Conservation (phyloP, 2,888 invertebrate genomes). For the Zonitis immaculata region DNA sequence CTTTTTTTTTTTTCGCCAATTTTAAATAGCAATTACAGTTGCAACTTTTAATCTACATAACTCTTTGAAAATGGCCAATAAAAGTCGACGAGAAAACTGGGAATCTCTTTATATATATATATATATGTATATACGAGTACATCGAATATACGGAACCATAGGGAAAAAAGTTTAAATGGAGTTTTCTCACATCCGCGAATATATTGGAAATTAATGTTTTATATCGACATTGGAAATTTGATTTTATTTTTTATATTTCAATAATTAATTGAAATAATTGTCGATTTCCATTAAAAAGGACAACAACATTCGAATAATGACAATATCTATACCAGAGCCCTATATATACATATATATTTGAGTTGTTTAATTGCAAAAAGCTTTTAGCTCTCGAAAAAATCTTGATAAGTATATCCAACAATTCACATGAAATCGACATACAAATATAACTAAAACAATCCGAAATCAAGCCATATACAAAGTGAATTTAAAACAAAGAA, state of each 20-base stretch:
- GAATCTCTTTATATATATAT: conserved; percentile 43
- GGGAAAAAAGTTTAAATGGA: conserved; percentile 33
- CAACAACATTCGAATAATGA: no score
- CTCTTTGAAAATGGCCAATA: conserved; percentile 39
- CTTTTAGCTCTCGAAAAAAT: conserved; percentile 12
- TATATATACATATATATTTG: no score
- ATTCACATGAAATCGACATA: conserved; percentile 1
- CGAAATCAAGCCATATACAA: conserved; percentile 22
- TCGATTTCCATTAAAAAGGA: no score
- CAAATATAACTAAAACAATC: conserved; percentile 5
- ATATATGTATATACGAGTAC: no score
- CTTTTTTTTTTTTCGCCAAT: no score
- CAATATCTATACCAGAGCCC: no score
- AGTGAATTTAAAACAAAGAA: conserved; percentile 25
- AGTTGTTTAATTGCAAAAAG: conserved; percentile 15
- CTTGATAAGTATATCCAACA: conserved; percentile 6
- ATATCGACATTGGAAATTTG: no score
- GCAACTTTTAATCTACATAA: conserved; percentile 46
- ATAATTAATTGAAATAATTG: no score
- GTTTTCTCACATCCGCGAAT: conserved; percentile 21
- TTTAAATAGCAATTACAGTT: conserved; percentile 45
- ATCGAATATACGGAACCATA: no score
- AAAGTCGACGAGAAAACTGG: conserved; percentile 44
- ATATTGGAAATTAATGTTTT: no score
- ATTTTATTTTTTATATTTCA: no score